Evolutionary conservation across 2,113 vertebrate species (phyloP).

Genomic region (Junco hyemalis): DNA sequence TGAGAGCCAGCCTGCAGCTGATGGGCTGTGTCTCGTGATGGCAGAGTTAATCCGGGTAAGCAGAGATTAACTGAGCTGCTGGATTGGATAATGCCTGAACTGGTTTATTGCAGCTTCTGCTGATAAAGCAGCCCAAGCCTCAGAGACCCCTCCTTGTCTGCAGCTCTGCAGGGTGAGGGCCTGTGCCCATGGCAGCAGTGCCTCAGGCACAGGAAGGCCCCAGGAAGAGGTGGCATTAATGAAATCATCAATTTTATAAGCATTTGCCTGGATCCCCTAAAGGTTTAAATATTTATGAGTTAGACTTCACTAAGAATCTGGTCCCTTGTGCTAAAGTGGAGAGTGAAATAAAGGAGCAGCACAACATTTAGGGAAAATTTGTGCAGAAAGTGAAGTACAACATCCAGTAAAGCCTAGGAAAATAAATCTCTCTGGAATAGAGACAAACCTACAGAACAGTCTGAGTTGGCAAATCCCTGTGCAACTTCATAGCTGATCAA

Average conservation of each 20-base stretch:
- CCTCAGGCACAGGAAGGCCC: not conserved
- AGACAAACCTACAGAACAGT: not conserved
- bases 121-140: not conserved
- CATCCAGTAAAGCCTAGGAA: not conserved
- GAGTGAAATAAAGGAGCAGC: not conserved
- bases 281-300: not conserved
- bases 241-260: not conserved
- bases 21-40: not conserved
- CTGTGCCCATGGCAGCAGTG: not conserved
- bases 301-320: not conserved
- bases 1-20: not conserved
- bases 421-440: conserved; percentile 7
- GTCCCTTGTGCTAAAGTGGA: not conserved
- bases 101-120: not conserved
- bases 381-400: not conserved
- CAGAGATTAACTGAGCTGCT: conserved; percentile 34
- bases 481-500: not conserved
- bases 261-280: not conserved
- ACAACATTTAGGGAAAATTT: not conserved
- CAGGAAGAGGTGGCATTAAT: not conserved
- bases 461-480: not conserved
- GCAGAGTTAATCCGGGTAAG: conserved; percentile 5
- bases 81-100: not conserved
- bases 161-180: not conserved
- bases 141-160: not conserved